Percentiles rank a stretch among this genome's conserved stretches.
These are phyloP conservation scores for Paelopatides confundens DNA, from an alignment of 53 echinoderm and acorn worm species.

Conservation along the genomic window DNA sequence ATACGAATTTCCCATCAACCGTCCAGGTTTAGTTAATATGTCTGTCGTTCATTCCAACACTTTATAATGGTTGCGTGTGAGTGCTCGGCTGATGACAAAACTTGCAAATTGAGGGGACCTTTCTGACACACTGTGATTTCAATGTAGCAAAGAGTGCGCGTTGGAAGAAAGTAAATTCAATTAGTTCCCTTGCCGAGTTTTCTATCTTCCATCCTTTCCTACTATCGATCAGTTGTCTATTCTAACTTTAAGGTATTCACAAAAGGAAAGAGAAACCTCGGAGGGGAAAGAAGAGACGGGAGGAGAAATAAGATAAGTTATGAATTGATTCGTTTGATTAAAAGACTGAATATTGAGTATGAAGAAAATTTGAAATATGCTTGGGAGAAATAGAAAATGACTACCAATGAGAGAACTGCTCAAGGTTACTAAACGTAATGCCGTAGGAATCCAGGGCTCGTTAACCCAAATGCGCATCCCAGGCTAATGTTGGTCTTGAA, in stretches of 20 bases:
- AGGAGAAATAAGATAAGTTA: slow-evolving; percentile 50
- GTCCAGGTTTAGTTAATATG: too few species aligned
- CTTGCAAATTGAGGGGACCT: slow-evolving; percentile 2
- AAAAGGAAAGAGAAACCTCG: slow-evolving; percentile 19
- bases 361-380: slow-evolving; percentile 30
- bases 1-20: too few species aligned
- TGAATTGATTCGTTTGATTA: slow-evolving; percentile 56
- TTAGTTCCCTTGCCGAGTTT: slow-evolving; percentile 15
- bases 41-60: too few species aligned
- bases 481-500: not conserved
- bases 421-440: slow-evolving; percentile 45
- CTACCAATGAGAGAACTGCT: not conserved
- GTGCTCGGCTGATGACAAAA: not conserved
- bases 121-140: slow-evolving; percentile 22
- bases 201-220: not conserved
- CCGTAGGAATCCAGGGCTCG: slow-evolving; percentile 40
- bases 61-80: not conserved
- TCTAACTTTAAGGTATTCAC: slow-evolving; percentile 38
- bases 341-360: slow-evolving; percentile 48
- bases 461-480: slow-evolving; percentile 34
- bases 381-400: slow-evolving; percentile 33
- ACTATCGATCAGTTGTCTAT: slow-evolving; percentile 44
- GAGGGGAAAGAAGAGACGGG: slow-evolving; percentile 50
- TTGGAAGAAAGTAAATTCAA: slow-evolving; percentile 38
- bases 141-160: slow-evolving; percentile 14